Percentiles rank a stretch among this genome's conserved stretches.
These are phyloP conservation scores for Azorinus chamasolen DNA, from an alignment of 2,888 invertebrate species.

Conservation along the genomic window DNA sequence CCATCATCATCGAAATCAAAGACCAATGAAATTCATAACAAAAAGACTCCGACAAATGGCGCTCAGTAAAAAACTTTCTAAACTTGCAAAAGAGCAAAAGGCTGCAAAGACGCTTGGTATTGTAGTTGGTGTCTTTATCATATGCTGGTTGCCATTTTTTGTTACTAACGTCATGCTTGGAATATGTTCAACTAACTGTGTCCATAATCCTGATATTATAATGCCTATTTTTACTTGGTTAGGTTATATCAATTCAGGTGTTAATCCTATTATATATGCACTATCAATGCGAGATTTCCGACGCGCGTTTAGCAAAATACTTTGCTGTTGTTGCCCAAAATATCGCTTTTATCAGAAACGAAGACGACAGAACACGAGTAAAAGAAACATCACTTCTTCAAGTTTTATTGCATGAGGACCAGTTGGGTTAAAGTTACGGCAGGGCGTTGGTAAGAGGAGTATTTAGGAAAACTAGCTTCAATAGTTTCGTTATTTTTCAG, in stretches of 20 bases:
- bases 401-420: conserved; percentile 64
- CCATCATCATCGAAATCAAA: conserved; percentile 51
- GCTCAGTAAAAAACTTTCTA: conserved; percentile 95
- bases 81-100: conserved; percentile 98
- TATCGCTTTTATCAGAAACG: conserved; percentile 68
- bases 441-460: too few relatives aligned
- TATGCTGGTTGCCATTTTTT: conserved; percentile 99
- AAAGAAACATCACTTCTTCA: conserved; percentile 73
- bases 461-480: too few relatives aligned
- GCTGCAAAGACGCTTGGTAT: conserved; percentile 99
- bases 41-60: conserved; percentile 90
- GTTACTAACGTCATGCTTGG: conserved; percentile 97
- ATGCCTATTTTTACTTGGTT: conserved; percentile 86
- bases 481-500: too few relatives aligned
- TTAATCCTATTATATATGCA: conserved; percentile 97
- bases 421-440: too few relatives aligned
- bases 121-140: conserved; percentile 98
- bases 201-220: conserved; percentile 77
- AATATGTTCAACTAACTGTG: conserved; percentile 91
- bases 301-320: conserved; percentile 95
- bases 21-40: conserved; percentile 79
- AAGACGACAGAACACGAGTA: conserved; percentile 59
- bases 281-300: conserved; percentile 98
- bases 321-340: conserved; percentile 89
- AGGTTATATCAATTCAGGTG: conserved; percentile 86